Percentiles rank a stretch among this genome's conserved stretches.
These are phyloP conservation scores for Halichondria panicea DNA, from an alignment of 37 sponge, comb jelly and placozoan genomes.

Conservation along the genomic window DNA sequence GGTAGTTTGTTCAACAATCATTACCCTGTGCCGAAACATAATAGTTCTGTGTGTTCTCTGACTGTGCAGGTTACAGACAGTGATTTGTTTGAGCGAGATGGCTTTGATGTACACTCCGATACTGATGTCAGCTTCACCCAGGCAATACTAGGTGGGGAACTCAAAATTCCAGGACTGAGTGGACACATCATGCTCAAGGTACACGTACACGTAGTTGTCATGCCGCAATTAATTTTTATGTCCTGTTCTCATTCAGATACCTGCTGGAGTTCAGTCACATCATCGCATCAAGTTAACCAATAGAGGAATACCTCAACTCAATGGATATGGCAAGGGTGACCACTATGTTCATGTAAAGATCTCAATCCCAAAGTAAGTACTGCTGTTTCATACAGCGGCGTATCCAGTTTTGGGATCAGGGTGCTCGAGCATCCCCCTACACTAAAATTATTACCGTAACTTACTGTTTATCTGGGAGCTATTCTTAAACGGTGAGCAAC, in stretches of 20 bases:
- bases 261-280: slow-evolving; percentile 86
- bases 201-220: not conserved
- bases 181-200: slow-evolving; percentile 84
- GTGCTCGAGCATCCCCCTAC: no score
- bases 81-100: slow-evolving; percentile 71
- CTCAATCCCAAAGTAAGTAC: slow-evolving; percentile 74
- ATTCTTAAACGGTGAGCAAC: no score
- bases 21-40: not conserved
- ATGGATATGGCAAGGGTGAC: slow-evolving; percentile 84
- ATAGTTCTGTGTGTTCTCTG: not conserved
- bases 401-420: not conserved
- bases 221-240: not conserved
- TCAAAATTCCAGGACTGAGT: slow-evolving; percentile 69
- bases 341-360: slow-evolving; percentile 92
- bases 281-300: slow-evolving; percentile 75
- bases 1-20: not conserved
- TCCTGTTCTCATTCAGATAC: slow-evolving; percentile 56
- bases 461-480: no score
- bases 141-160: slow-evolving; percentile 87
- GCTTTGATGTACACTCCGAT: slow-evolving; percentile 82
- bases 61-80: slow-evolving; percentile 56
- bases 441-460: no score
- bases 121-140: slow-evolving; percentile 75
- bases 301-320: slow-evolving; percentile 80
- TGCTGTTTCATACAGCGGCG: not conserved